Percentiles rank a stretch among this genome's conserved stretches.
phyloP scores from a whole-genome alignment of 2,888 invertebrate genomes.

The Rhorus exstirpatorius region DNA sequence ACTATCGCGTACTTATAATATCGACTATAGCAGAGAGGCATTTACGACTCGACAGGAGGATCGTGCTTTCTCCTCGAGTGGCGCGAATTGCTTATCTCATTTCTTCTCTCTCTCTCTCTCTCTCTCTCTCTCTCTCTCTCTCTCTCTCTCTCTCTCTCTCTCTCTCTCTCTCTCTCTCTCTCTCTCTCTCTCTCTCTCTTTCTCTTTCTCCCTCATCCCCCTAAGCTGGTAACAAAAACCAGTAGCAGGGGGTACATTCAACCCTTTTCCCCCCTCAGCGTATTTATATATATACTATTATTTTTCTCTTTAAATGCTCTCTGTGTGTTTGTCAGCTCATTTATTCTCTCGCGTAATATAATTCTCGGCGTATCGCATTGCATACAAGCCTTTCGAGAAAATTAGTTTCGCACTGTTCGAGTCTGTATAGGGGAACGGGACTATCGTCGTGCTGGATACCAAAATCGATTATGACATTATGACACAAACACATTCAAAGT shows the following conservation, averaged over 20 bases:
- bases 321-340: not conserved
- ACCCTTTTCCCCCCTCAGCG: slow-evolving; percentile 20
- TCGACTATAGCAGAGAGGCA: slow-evolving; percentile 57
- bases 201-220: no score
- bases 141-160: not conserved
- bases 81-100: slow-evolving; percentile 41
- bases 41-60: slow-evolving; percentile 58
- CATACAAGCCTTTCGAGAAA: slow-evolving; percentile 49
- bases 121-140: slow-evolving; percentile 3
- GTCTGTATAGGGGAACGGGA: slow-evolving; percentile 4
- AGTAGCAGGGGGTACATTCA: slow-evolving; percentile 23
- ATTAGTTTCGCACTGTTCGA: slow-evolving; percentile 20
- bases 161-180: no score
- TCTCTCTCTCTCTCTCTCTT: no score
- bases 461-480: slow-evolving; percentile 11
- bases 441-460: not conserved
- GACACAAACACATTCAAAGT: slow-evolving; percentile 2
- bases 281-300: not conserved
- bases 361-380: slow-evolving; percentile 28
- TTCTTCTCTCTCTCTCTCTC: not conserved
- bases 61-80: slow-evolving; percentile 56
- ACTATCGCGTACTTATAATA: slow-evolving; percentile 60
- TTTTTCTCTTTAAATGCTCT: not conserved
- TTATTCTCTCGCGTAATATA: slow-evolving; percentile 14
- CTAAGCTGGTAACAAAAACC: slow-evolving; percentile 31